Evolutionary conservation across 53 echinoderm and acorn worm species (phyloP).

Genomic region (Patiria pectinifera): DNA sequence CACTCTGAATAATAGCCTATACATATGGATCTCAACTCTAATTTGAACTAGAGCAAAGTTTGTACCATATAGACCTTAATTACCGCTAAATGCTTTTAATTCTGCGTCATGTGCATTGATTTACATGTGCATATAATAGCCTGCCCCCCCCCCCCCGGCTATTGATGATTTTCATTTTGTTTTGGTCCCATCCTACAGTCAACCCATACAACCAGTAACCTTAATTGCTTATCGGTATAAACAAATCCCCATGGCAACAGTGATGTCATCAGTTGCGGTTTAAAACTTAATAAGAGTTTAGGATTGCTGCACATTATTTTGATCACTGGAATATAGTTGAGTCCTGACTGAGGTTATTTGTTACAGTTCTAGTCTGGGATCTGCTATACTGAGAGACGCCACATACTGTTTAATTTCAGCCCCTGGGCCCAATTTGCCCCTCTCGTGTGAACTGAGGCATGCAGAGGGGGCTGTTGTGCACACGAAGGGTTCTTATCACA

Average conservation of each 20-base stretch:
- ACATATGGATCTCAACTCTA: too few species aligned
- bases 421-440: constrained; percentile 3
- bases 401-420: constrained; percentile 30
- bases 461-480: not conserved
- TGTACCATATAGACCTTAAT: too few species aligned
- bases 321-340: too few species aligned
- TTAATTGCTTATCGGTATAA: not conserved
- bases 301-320: too few species aligned
- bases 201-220: not conserved
- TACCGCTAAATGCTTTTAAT: too few species aligned
- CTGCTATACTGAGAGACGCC: not conserved
- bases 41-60: too few species aligned
- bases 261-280: constrained; percentile 32
- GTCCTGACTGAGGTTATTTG: not conserved
- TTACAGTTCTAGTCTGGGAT: not conserved
- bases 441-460: not conserved
- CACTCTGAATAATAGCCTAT: too few species aligned
- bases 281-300: not conserved
- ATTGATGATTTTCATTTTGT: too few species aligned
- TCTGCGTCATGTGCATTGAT: too few species aligned
- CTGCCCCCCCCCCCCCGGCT: too few species aligned
- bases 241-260: constrained; percentile 33
- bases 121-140: too few species aligned
- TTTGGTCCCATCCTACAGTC: too few species aligned
- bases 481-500: not conserved